Conservation (phyloP, 2,797 vertebrate species). For the Rousettus madagascariensis region DNA sequence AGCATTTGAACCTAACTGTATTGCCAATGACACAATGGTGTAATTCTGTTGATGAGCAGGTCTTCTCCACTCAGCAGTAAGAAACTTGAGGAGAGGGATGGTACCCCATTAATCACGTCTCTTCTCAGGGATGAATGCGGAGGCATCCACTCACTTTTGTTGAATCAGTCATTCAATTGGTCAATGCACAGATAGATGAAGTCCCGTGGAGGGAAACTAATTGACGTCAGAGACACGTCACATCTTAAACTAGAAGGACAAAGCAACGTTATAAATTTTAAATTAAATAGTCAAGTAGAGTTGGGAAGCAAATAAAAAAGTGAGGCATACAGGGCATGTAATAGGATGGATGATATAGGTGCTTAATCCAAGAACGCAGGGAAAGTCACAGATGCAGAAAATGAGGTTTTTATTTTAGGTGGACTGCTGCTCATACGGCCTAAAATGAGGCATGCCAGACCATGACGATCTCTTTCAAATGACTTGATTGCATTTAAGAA, state of each 20-base stretch:
- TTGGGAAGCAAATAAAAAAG: not conserved
- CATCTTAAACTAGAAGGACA: slow-evolving; percentile 37
- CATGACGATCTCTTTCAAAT: not conserved
- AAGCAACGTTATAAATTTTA: slow-evolving; percentile 22
- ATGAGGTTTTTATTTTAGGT: not conserved
- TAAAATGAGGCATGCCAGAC: not conserved
- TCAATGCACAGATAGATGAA: slow-evolving; percentile 22
- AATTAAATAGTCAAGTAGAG: not conserved
- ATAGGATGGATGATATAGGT: not conserved
- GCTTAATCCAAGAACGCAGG: not conserved
- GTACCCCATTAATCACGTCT: slow-evolving; percentile 3
- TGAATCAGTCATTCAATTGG: slow-evolving; percentile 20
- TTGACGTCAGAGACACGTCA: not conserved
- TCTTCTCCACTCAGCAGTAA: not conserved
- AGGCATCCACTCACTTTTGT: not conserved
- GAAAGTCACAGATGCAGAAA: not conserved
- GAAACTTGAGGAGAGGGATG: not conserved
- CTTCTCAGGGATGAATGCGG: not conserved
- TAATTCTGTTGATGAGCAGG: not conserved
- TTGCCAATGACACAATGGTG: not conserved
- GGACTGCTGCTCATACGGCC: not conserved
- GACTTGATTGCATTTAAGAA: not conserved
- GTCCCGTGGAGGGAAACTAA: not conserved
- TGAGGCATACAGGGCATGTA: not conserved
- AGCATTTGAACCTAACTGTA: not conserved